These are phyloP conservation scores for Diadophis punctatus DNA, from an alignment of 2,113 vertebrate genomes.

Conservation along the genomic window DNA sequence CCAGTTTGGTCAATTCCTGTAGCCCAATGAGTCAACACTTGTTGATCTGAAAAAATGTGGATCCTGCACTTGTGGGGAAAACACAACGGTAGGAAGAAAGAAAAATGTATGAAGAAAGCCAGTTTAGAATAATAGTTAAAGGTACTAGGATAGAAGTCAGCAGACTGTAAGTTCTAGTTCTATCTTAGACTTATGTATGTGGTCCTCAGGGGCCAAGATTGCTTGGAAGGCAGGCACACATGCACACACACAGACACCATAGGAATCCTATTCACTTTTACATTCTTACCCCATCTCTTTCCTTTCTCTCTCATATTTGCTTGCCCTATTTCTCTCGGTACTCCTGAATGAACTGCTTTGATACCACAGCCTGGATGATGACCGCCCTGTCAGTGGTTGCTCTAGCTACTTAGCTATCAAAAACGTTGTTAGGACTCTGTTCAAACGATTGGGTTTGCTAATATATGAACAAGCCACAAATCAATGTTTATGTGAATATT, in stretches of 20 bases:
- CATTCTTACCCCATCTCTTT: not conserved
- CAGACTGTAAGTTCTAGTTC: not conserved
- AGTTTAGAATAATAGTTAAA: not conserved
- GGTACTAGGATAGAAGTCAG: not conserved
- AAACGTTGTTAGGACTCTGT: too few species aligned
- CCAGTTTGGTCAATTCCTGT: not conserved
- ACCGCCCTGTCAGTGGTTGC: accelerated
- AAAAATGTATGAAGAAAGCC: not conserved
- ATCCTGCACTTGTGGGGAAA: not conserved
- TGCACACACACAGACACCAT: not conserved
- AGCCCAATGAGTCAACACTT: not conserved
- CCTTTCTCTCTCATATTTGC: not conserved
- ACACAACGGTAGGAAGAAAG: not conserved
- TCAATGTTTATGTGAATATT: too few species aligned
- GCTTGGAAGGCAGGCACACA: not conserved
- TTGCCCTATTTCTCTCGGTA: not conserved
- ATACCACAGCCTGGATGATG: not conserved
- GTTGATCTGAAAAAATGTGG: not conserved
- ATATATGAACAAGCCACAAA: too few species aligned
- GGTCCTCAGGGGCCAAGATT: not conserved
- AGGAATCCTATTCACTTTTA: not conserved
- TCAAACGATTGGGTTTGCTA: too few species aligned
- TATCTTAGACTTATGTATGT: not conserved
- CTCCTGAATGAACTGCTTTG: not conserved
- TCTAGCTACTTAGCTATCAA: not conserved